Conservation (phyloP, 2,888 invertebrate species). For the Zeuzera pyrina region DNA sequence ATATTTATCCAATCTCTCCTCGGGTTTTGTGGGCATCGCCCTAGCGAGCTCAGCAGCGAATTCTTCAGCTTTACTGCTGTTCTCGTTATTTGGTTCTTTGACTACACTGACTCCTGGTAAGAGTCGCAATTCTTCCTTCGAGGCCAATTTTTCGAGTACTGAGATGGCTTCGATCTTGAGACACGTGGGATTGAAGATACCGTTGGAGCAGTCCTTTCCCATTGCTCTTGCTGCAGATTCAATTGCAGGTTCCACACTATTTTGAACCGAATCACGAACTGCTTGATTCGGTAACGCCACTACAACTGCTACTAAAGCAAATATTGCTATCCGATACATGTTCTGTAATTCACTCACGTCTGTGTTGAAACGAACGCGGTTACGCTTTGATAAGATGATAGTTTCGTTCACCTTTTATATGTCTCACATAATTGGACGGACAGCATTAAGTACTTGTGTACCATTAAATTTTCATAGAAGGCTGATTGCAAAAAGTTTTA, state of each 20-base stretch:
- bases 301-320: slow-evolving; percentile 29
- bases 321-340: slow-evolving; percentile 38
- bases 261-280: slow-evolving; percentile 22
- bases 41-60: slow-evolving; percentile 82
- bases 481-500: slow-evolving; percentile 53
- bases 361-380: slow-evolving; percentile 37
- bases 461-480: slow-evolving; percentile 70
- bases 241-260: slow-evolving; percentile 29
- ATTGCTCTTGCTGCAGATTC: slow-evolving; percentile 42
- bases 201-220: slow-evolving; percentile 51
- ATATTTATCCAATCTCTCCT: slow-evolving; percentile 83
- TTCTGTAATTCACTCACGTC: slow-evolving; percentile 32
- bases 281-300: slow-evolving; percentile 50
- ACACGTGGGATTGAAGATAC: slow-evolving; percentile 57
- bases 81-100: slow-evolving; percentile 67
- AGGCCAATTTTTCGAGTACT: slow-evolving; percentile 49
- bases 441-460: slow-evolving; percentile 44
- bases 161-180: slow-evolving; percentile 61
- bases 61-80: slow-evolving; percentile 76
- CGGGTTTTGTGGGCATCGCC: slow-evolving; percentile 82
- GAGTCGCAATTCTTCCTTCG: slow-evolving; percentile 50
- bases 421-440: slow-evolving; percentile 56
- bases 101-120: slow-evolving; percentile 77
- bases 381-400: slow-evolving; percentile 58
- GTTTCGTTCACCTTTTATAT: slow-evolving; percentile 60